These are phyloP conservation scores for Alsophila aescularia DNA, from an alignment of 2,888 invertebrate genomes.

Conservation along the genomic window DNA sequence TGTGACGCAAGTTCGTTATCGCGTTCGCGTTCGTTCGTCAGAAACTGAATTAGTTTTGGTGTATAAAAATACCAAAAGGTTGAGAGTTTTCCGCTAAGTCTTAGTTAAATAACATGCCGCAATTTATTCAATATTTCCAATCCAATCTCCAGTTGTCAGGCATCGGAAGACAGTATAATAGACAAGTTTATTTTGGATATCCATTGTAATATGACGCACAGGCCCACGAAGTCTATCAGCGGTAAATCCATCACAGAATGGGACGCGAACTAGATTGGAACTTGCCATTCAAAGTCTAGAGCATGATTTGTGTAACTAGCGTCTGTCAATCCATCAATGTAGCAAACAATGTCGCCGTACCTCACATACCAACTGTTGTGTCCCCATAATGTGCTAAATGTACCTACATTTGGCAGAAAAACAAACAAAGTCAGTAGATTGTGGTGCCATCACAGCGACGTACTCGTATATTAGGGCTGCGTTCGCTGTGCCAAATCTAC, in stretches of 20 bases:
- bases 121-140: too few relatives aligned
- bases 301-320: constrained; percentile 38
- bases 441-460: constrained; percentile 34
- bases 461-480: constrained; percentile 21
- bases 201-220: constrained; percentile 31
- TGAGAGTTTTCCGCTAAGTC: too few relatives aligned
- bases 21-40: too few relatives aligned
- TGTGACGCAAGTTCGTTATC: constrained; percentile 16
- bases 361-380: constrained; percentile 21
- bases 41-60: not conserved
- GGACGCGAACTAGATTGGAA: constrained; percentile 40
- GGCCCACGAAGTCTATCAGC: constrained; percentile 28
- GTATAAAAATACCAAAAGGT: too few relatives aligned
- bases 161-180: constrained; percentile 6
- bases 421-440: constrained; percentile 41
- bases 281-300: constrained; percentile 37
- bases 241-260: constrained; percentile 41
- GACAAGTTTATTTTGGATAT: constrained; percentile 14
- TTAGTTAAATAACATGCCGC: too few relatives aligned
- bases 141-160: not conserved
- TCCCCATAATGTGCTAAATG: constrained; percentile 25
- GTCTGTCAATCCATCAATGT: constrained; percentile 32
- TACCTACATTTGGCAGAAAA: constrained; percentile 43
- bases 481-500: constrained; percentile 18
- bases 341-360: constrained; percentile 8